These are phyloP conservation scores for Hermetia illucens DNA, from an alignment of 1,140 invertebrate genomes.

Conservation along the genomic window DNA sequence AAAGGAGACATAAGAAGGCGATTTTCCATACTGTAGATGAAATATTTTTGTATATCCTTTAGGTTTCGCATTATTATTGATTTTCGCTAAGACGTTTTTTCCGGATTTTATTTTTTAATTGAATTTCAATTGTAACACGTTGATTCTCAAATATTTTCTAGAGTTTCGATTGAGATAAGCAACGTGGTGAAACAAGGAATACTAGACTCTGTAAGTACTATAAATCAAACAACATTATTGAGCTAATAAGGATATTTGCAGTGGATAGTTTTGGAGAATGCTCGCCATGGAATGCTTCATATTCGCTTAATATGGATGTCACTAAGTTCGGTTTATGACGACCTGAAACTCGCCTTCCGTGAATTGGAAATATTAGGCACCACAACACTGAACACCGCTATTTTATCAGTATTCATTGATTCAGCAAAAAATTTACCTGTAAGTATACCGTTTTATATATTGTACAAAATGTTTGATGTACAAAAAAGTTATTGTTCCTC, in stretches of 20 bases:
- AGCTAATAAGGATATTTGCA: constrained; percentile 30
- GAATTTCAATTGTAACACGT: too few relatives aligned
- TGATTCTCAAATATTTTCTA: too few relatives aligned
- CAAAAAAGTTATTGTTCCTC: neutral
- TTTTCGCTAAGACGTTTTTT: too few relatives aligned
- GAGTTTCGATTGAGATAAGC: constrained; percentile 50
- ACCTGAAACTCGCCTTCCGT: constrained; percentile 55
- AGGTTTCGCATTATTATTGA: too few relatives aligned
- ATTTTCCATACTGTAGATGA: too few relatives aligned
- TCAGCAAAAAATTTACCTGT: constrained; percentile 82
- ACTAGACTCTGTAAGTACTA: constrained; percentile 49
- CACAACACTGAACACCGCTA: constrained; percentile 56
- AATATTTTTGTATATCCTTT: too few relatives aligned
- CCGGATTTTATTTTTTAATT: too few relatives aligned
- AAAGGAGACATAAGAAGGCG: too few relatives aligned
- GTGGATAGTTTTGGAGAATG: constrained; percentile 89
- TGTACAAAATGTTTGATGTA: neutral
- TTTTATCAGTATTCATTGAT: constrained; percentile 76
- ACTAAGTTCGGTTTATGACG: constrained; percentile 51
- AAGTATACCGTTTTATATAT: constrained; percentile 26
- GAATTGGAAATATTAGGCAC: constrained; percentile 63
- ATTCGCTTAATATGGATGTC: constrained; percentile 76
- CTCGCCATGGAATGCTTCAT: constrained; percentile 84
- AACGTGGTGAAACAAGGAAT: constrained; percentile 49
- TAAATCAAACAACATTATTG: constrained; percentile 3